Percentiles rank a stretch among this genome's conserved stretches.
Conservation (phyloP, 2,888 invertebrate species). For the Erannis defoliaria region DNA sequence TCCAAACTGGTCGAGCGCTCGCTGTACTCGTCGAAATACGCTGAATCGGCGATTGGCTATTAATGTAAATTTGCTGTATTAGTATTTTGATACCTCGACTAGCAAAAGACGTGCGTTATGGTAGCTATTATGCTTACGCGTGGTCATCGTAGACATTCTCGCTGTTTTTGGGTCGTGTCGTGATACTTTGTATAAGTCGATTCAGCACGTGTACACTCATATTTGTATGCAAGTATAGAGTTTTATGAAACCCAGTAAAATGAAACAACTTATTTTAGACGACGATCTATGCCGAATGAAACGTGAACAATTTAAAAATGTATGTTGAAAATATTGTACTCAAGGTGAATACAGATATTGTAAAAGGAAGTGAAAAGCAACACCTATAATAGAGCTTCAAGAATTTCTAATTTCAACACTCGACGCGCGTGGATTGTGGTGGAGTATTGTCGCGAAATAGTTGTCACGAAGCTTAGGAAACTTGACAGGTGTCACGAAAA, state of each 20-base stretch:
- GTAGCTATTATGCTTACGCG: conserved; percentile 59
- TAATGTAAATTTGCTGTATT: conserved; percentile 74
- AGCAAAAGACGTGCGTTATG: conserved; percentile 39
- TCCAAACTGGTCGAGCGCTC: conserved; percentile 69
- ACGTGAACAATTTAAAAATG: conserved; percentile 26
- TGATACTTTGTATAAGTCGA: conserved; percentile 47
- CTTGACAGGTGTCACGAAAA: conserved; percentile 57
- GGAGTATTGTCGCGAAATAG: conserved; percentile 62
- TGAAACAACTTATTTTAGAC: conserved; percentile 11
- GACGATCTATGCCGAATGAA: conserved; percentile 5
- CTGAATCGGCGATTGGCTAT: conserved; percentile 75
- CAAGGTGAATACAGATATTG: conserved; percentile 26
- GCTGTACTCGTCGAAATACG: conserved; percentile 55
- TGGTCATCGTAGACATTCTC: conserved; percentile 52
- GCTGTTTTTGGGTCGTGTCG: conserved; percentile 74
- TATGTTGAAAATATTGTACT: conserved; percentile 12
- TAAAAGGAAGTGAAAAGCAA: conserved; percentile 36
- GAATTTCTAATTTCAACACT: conserved; percentile 57
- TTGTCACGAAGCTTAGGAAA: conserved; percentile 33
- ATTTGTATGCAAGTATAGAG: conserved; percentile 26
- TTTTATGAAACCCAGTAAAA: conserved; percentile 16
- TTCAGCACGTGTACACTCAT: conserved; percentile 52
- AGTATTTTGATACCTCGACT: conserved; percentile 52
- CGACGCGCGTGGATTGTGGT: conserved; percentile 58
- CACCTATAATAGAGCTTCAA: conserved; percentile 38